Percentiles rank a stretch among this genome's conserved stretches.
These are phyloP conservation scores for Pomatostomus ruficeps DNA, from an alignment of 2,113 vertebrate genomes.

Conservation along the genomic window DNA sequence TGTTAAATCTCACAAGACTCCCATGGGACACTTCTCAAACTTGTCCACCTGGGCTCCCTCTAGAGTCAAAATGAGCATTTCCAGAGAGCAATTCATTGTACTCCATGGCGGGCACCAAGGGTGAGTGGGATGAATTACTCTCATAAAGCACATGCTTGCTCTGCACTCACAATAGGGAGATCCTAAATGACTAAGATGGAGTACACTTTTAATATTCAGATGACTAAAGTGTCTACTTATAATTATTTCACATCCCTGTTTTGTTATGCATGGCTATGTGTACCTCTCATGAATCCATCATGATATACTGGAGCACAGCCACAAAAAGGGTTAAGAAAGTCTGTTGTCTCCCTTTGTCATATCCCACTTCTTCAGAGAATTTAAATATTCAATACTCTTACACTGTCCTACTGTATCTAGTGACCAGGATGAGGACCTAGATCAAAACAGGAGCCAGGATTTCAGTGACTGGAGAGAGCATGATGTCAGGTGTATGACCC, in stretches of 20 bases:
- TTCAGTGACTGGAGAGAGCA: neutral
- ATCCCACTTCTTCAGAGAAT: fast-evolving
- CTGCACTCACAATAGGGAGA: neutral
- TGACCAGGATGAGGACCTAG: neutral
- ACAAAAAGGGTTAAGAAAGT: neutral
- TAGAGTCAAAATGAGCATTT: neutral
- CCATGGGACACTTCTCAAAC: neutral
- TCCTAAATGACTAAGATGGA: neutral
- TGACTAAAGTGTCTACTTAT: neutral
- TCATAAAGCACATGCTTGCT: neutral
- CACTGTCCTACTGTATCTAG: neutral
- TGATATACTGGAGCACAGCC: neutral
- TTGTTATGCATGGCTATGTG: neutral
- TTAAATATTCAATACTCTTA: neutral
- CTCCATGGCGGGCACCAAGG: fast-evolving
- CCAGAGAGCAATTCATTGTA: neutral
- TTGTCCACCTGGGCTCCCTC: neutral
- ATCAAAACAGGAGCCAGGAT: neutral
- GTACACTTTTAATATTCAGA: neutral
- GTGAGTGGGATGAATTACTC: neutral
- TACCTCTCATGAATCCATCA: neutral
- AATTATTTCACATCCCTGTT: neutral
- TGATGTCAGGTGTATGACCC: neutral
- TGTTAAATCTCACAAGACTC: neutral
- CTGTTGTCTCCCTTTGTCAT: neutral